phyloP scores from a whole-genome alignment of 2,888 invertebrate genomes.

The Erebia epiphron region DNA sequence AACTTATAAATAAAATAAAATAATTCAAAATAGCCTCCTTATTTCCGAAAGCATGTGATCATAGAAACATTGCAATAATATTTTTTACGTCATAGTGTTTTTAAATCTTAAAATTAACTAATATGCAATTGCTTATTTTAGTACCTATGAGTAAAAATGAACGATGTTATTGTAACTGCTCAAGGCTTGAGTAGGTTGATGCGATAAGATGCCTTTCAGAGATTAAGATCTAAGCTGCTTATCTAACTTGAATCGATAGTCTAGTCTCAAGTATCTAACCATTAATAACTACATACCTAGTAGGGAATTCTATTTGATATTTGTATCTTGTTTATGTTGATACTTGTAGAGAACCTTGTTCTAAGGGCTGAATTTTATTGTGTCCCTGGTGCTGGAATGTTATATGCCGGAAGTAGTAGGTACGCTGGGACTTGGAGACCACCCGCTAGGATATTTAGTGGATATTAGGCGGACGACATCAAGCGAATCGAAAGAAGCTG shows the following conservation, averaged over 20 bases:
- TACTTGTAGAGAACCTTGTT: not conserved
- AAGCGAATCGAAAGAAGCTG: too few relatives aligned
- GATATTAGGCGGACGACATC: not conserved
- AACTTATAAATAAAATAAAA: too few relatives aligned
- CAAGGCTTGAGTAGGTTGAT: slow-evolving; percentile 36
- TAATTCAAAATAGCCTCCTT: too few relatives aligned
- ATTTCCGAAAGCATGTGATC: too few relatives aligned
- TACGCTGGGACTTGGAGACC: too few relatives aligned
- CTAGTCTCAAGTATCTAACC: slow-evolving; percentile 28
- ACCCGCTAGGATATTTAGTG: not conserved
- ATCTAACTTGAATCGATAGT: slow-evolving; percentile 34
- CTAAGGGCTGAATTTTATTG: not conserved
- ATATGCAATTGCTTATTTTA: slow-evolving; percentile 16
- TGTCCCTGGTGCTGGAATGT: too few relatives aligned
- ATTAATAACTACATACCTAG: slow-evolving; percentile 28
- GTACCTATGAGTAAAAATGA: slow-evolving; percentile 1
- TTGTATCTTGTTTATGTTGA: slow-evolving; percentile 8
- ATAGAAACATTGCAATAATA: too few relatives aligned
- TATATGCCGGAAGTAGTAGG: too few relatives aligned
- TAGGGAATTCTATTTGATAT: slow-evolving; percentile 5
- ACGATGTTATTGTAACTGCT: slow-evolving; percentile 30
- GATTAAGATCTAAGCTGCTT: slow-evolving; percentile 35
- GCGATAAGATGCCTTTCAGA: slow-evolving; percentile 33
- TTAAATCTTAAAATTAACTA: too few relatives aligned
- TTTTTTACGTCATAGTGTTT: too few relatives aligned